Conservation (phyloP, 2,888 invertebrate species). For the Barypeithes pellucidus region DNA sequence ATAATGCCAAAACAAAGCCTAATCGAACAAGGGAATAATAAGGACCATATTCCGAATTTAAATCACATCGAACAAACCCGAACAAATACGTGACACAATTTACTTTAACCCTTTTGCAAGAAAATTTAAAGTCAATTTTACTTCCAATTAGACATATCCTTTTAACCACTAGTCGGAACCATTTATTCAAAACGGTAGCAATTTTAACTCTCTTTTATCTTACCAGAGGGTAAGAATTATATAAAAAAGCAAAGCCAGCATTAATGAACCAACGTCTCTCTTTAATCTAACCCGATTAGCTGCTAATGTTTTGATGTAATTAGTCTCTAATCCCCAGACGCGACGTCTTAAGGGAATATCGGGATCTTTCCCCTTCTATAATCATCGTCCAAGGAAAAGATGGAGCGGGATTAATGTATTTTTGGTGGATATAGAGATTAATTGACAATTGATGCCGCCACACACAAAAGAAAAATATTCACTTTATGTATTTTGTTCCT, state of each 20-base stretch:
- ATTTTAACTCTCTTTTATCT: conserved; percentile 33
- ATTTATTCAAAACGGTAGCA: conserved; percentile 27
- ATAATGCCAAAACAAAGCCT: no score
- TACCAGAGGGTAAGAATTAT: conserved; percentile 27
- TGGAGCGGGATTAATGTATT: conserved; percentile 36
- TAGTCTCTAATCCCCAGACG: conserved; percentile 59
- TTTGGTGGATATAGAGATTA: conserved; percentile 25
- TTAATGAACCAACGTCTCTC: conserved; percentile 56
- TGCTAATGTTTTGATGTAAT: conserved; percentile 64
- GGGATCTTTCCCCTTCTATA: conserved; percentile 39
- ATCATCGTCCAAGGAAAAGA: conserved; percentile 34
- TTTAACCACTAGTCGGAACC: conserved; percentile 15
- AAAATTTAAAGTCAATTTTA: neutral
- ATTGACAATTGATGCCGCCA: neutral
- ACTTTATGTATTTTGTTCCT: no score
- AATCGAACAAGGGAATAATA: no score
- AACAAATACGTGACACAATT: neutral
- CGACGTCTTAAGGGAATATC: conserved; percentile 45
- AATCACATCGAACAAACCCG: no score
- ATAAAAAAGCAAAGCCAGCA: conserved; percentile 55
- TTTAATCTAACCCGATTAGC: conserved; percentile 61
- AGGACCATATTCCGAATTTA: no score
- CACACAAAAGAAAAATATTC: no score
- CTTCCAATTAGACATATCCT: neutral
- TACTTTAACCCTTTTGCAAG: neutral